These are phyloP conservation scores for Aricia artaxerxes DNA, from an alignment of 2,888 invertebrate species.

Conservation along the genomic window DNA sequence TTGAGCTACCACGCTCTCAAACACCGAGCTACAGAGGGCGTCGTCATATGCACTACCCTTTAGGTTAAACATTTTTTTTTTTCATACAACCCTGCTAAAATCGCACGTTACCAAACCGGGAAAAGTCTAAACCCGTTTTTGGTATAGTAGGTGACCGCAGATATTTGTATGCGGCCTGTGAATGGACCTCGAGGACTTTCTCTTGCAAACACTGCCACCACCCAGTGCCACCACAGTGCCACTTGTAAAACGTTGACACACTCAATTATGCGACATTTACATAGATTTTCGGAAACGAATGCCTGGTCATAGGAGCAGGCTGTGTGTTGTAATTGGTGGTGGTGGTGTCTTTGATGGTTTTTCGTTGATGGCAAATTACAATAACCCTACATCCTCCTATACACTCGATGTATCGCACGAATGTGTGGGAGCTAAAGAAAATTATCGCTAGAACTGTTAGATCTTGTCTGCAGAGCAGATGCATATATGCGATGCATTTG, in stretches of 20 bases:
- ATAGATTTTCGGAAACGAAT: conserved; percentile 15
- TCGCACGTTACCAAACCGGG: conserved; percentile 44
- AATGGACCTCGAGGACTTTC: conserved; percentile 78
- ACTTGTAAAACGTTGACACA: conserved; percentile 45
- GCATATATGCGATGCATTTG: no score
- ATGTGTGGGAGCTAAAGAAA: no score
- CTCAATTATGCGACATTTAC: conserved; percentile 23
- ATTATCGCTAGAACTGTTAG: no score
- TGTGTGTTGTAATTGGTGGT: not conserved
- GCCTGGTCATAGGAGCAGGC: not conserved
- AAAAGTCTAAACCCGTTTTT: conserved; percentile 74
- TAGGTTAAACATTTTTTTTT: not conserved
- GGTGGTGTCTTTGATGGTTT: not conserved
- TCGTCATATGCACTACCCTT: not conserved
- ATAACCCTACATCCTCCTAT: no score
- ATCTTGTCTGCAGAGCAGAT: no score
- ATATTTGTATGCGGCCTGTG: conserved; percentile 80
- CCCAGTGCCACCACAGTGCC: conserved; percentile 41
- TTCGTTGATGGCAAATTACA: not conserved
- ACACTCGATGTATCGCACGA: no score
- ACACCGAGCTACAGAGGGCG: no score
- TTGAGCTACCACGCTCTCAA: no score
- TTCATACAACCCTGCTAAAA: not conserved
- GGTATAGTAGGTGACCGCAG: conserved; percentile 73
- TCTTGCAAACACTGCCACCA: conserved; percentile 65